Evolutionary conservation across 2,888 invertebrate species (phyloP), one percentile per base, ranked within the genome.

Genomic region (Leucozona laternaria): DNA sequence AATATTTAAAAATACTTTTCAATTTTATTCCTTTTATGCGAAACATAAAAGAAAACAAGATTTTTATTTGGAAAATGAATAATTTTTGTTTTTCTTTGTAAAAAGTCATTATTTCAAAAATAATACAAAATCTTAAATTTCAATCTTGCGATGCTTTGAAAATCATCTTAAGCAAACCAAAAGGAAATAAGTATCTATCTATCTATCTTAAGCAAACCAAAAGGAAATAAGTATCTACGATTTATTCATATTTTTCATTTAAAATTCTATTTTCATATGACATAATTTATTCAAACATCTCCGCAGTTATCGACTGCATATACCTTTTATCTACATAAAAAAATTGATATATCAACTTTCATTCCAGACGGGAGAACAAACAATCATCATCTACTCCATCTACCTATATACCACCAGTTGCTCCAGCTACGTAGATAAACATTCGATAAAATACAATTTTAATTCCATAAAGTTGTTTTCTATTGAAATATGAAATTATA

Each of bases 381-480:
- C 34, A 34, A n/a, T 28, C 11, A 57, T 40, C 6, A 48, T 48
- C 2, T 22, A 68, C 50, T 28, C 20, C 45, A 55, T 40, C 79
- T 55, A 31, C 31, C 79, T 60, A n/a, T n/a, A n/a, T n/a, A 57
- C 73, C 83, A 83, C 83, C 73, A 83, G 83, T 83, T 83, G 83
- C 79, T 78, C 37, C 82, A 62, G 78, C n/a, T n/a, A n/a, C n/a
- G 25, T 15, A 37, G 15, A 40, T 20, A 68, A 55, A 40, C 31
- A 37, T 34, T 8, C 31, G 6, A 31, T 7, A 8, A 53, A 53
- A 28, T 25, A 25, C 25, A 53, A 2, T n/a, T 0, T 6, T 28
- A 45, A 34, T 6, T 25, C 45, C 57, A 58, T 43, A 64, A 71
- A 50, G n/a, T 40, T 43, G 6, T 15, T 20, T 15, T 20, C 22